Conservation (phyloP, 2,888 invertebrate genomes). For the Meandrusa payeni region DNA sequence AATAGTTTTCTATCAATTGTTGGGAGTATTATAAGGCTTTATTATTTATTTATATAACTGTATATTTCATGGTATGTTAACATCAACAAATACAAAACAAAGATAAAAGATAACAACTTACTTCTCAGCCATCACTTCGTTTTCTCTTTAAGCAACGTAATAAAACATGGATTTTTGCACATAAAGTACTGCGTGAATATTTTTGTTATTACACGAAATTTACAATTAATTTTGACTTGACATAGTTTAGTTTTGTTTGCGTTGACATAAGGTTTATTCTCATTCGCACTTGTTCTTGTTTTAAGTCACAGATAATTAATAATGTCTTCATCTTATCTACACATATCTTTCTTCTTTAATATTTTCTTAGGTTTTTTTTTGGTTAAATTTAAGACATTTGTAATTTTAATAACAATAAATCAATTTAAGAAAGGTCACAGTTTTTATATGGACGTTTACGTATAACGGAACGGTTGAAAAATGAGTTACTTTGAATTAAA, state of each 20-base stretch:
- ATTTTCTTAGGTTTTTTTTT: no score
- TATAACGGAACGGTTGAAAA: no score
- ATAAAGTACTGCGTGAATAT: constrained; percentile 50
- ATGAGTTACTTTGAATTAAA: no score
- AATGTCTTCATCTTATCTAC: neutral
- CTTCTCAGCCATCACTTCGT: constrained; percentile 67
- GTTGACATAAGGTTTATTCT: constrained; percentile 60
- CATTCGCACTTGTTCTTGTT: constrained; percentile 3
- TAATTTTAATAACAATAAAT: no score
- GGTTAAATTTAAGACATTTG: no score
- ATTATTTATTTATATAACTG: constrained; percentile 48
- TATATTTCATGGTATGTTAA: constrained; percentile 40
- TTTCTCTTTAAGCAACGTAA: constrained; percentile 41
- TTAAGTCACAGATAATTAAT: constrained; percentile 10
- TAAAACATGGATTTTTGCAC: constrained; percentile 61
- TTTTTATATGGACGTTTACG: no score
- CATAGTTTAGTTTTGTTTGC: constrained; percentile 66
- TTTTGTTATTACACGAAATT: constrained; percentile 69
- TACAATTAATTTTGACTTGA: constrained; percentile 69
- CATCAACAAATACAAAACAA: constrained; percentile 37
- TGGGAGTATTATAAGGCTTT: constrained; percentile 10
- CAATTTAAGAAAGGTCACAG: no score
- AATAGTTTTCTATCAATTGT: neutral
- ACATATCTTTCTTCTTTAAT: no score
- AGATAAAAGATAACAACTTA: constrained; percentile 46